phyloP scores from a whole-genome alignment of 2,797 vertebrate species.

The Craterocephalus amniculus region DNA sequence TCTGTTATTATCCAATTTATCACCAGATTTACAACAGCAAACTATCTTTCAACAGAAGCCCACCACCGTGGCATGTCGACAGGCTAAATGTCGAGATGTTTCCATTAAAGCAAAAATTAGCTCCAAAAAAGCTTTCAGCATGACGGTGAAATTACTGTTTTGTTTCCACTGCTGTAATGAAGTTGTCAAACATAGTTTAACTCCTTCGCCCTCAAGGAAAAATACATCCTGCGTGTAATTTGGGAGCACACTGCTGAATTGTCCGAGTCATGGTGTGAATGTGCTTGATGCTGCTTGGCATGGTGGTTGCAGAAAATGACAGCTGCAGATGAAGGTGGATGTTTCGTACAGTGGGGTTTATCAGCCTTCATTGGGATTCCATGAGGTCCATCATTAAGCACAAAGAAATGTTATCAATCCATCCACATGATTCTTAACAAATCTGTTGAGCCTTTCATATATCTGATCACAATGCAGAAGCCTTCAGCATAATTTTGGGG shows the following conservation, averaged over 20 bases:
- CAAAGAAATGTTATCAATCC: too few relatives aligned
- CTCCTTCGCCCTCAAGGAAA: constrained; percentile 23
- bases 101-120: constrained; percentile 53
- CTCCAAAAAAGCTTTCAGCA: constrained; percentile 45
- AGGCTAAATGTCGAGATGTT: constrained; percentile 46
- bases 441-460: neutral
- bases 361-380: neutral
- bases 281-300: constrained; percentile 34
- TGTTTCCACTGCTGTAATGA: constrained; percentile 60
- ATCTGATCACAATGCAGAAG: neutral
- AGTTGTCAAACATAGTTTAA: constrained; percentile 66
- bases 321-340: constrained; percentile 13
- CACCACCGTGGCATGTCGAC: constrained; percentile 27
- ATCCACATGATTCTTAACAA: neutral
- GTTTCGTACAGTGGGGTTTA: neutral
- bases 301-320: constrained; percentile 8
- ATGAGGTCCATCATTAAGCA: neutral
- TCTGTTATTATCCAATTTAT: constrained; percentile 70
- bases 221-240: constrained; percentile 43
- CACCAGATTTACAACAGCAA: constrained; percentile 60
- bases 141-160: constrained; percentile 63
- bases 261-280: constrained; percentile 39
- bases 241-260: constrained; percentile 48
- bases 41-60: constrained; percentile 55
- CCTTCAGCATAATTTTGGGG: neutral